A percentile compares a stretch with the other conserved stretches of the same genome.
phyloP scores from a whole-genome alignment of 53 echinoderm and acorn worm genomes.

The Glandiceps talaboti region DNA sequence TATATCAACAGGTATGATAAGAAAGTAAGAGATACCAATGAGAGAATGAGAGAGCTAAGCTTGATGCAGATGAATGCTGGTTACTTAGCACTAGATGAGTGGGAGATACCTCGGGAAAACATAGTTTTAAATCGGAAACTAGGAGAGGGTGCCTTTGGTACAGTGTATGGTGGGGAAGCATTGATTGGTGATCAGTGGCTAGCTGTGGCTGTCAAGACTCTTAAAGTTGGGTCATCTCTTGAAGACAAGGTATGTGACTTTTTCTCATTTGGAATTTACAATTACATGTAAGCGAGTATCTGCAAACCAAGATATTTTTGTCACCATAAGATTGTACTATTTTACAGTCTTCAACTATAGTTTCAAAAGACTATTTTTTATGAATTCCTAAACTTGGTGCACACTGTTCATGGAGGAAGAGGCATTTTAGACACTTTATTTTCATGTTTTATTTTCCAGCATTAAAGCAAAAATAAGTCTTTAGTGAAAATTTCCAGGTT shows the following conservation, averaged over 20 bases:
- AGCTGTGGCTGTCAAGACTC: conserved; percentile 84
- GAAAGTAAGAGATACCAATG: conserved; percentile 64
- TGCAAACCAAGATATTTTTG: too few relatives aligned
- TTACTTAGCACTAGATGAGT: conserved; percentile 61
- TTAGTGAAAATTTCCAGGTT: too few relatives aligned
- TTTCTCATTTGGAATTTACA: too few relatives aligned
- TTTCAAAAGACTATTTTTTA: too few relatives aligned
- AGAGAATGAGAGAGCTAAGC: conserved; percentile 70
- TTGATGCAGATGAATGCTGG: conserved; percentile 55
- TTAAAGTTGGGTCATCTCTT: conserved; percentile 70
- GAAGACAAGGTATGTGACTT: conserved; percentile 59
- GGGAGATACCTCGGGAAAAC: conserved; percentile 77
- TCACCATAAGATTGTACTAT: too few relatives aligned
- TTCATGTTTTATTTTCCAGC: too few relatives aligned
- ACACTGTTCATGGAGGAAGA: too few relatives aligned
- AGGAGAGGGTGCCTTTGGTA: conserved; percentile 95
- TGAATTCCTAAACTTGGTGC: too few relatives aligned
- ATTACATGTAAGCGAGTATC: too few relatives aligned
- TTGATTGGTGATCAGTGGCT: conserved; percentile 64
- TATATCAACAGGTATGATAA: conserved; percentile 45
- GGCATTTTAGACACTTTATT: too few relatives aligned
- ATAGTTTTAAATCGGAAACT: conserved; percentile 84
- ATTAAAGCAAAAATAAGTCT: too few relatives aligned
- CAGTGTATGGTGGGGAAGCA: conserved; percentile 86
- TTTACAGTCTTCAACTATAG: too few relatives aligned